Evolutionary conservation across 2,113 vertebrate genomes (phyloP), one percentile per base, ranked within the genome.

Genomic region (Ivindomyrus marchei): DNA sequence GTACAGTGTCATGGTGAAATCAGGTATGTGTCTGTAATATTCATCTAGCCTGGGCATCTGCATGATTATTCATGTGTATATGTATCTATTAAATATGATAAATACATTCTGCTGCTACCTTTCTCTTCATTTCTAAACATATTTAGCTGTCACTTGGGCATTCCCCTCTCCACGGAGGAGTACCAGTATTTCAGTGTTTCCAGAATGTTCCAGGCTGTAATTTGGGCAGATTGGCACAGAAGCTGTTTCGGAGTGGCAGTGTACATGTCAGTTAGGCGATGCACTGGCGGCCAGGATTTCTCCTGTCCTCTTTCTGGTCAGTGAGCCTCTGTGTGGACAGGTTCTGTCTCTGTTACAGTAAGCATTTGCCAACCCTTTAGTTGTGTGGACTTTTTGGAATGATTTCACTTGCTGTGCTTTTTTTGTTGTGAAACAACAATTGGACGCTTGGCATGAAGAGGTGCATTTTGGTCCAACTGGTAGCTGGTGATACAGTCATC

Each of bases 341-440:
- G 27, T 17, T 77, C 36, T 42, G 74, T 77, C 15, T 77, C 36
- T 87, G 39, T 88, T 24, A 87, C 52, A 1, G 19, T 17, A 77
- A 77, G 62, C 39, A 87, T 52, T 80, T 80, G 36, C 15, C 49
- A 46, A 89, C 84, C 49, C 77, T 42, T n/a, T 84, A 83, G 89
- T 85, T 50, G 74, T 90, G 45, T 91, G 49, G 90, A 89, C 89
- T 91, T 90, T 62, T 89, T 88, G 90, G 89, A 88, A 92, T 86
- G 77, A 39, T 91, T 90, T 86, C 21, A 39, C 56, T 66, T 53
- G 24, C 89, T 85, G 77, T 86, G 85, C 21, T 87, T 47, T 87
- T 87, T 58, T 53, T 87, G 86, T 87, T 39, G 50, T 87, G 27
- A 87, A 39, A 56, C 86, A 52, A 52, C 85, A 85, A 52, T 27